Evolutionary conservation across 2,797 vertebrate genomes (phyloP).

Genomic region (Melanotaenia parkinsoni): DNA sequence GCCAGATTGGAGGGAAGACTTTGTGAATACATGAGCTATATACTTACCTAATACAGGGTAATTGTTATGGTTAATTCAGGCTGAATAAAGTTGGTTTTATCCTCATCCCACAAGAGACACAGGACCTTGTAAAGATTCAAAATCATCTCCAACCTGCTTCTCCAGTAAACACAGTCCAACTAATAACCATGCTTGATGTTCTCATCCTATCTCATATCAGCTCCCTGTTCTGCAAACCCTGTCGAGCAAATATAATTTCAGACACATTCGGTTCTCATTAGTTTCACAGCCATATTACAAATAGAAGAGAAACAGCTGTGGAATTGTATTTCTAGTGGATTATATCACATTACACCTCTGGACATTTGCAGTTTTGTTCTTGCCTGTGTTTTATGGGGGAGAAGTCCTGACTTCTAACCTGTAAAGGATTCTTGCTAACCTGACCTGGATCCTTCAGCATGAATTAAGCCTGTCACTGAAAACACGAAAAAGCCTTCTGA

Average conservation of each 20-base stretch:
- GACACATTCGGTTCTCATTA: constrained; percentile 70
- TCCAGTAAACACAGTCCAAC: constrained; percentile 52
- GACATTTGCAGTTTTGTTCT: constrained; percentile 47
- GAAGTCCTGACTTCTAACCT: constrained; percentile 77
- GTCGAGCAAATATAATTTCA: constrained; percentile 75
- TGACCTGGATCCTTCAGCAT: constrained; percentile 85
- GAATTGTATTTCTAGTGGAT: constrained; percentile 63
- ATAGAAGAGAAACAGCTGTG: constrained; percentile 61
- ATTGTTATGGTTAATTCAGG: constrained; percentile 51
- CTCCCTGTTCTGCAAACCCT: constrained; percentile 63
- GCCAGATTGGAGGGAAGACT: constrained; percentile 37
- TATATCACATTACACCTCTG: constrained; percentile 54
- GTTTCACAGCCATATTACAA: constrained; percentile 69
- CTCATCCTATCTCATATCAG: constrained; percentile 60
- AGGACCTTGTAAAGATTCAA: constrained; percentile 35
- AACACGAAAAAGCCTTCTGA: constrained; percentile 77
- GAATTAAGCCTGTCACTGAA: constrained; percentile 73
- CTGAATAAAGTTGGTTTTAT: constrained; percentile 32
- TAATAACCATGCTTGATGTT: constrained; percentile 57
- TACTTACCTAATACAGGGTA: constrained; percentile 43
- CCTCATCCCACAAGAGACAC: constrained; percentile 43
- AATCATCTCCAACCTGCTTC: constrained; percentile 47
- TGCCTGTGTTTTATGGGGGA: constrained; percentile 50
- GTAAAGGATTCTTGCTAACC: constrained; percentile 70
- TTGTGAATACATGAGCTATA: constrained; percentile 54